These are phyloP conservation scores for Eutolmus rufibarbis DNA, from an alignment of 2,888 invertebrate genomes.

Conservation along the genomic window DNA sequence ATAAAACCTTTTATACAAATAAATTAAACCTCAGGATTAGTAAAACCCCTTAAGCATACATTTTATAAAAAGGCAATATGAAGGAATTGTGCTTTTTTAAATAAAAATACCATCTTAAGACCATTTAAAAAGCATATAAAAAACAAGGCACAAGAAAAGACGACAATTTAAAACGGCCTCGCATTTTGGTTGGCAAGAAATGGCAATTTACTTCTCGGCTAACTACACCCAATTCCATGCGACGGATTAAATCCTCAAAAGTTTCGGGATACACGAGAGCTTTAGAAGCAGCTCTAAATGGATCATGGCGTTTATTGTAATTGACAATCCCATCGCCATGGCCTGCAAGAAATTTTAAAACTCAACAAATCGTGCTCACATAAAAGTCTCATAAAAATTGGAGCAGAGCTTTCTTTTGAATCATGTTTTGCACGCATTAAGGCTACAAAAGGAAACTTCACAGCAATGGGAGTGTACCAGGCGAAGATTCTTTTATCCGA, in stretches of 20 bases:
- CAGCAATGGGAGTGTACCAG: not conserved
- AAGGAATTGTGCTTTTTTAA: not conserved
- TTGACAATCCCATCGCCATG: not conserved
- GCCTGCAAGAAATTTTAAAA: conserved; percentile 9
- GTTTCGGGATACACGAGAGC: not conserved
- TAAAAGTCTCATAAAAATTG: conserved; percentile 29
- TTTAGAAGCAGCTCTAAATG: not conserved
- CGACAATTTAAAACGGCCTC: not conserved
- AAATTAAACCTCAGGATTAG: not conserved
- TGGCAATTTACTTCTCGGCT: not conserved
- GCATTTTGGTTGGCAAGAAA: not conserved
- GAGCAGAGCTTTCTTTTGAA: conserved; percentile 6
- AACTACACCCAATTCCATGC: not conserved
- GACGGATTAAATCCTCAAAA: not conserved
- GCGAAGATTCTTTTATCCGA: not conserved
- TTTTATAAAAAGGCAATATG: not conserved
- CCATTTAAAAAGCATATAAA: not conserved
- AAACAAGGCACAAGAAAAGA: not conserved
- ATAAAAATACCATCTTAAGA: not conserved
- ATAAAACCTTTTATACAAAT: not conserved
- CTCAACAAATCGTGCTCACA: conserved; percentile 31
- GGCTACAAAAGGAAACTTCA: conserved; percentile 13
- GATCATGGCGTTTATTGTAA: conserved; percentile 1
- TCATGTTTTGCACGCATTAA: conserved; percentile 29
- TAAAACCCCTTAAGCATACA: not conserved